Conservation (phyloP, 2,888 invertebrate genomes). For the Lasioglossum pauxillum region DNA sequence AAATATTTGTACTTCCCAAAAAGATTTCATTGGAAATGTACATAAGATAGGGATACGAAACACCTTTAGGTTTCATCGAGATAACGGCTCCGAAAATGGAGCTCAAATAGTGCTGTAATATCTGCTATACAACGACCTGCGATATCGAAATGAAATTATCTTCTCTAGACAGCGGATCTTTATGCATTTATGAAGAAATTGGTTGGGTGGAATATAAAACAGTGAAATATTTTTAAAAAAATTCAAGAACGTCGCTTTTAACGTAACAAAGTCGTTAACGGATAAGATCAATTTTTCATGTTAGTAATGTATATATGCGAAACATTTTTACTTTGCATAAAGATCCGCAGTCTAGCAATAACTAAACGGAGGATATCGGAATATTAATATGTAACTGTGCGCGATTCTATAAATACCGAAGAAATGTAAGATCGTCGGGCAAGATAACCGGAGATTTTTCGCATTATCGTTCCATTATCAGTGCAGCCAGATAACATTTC, state of each 20-base stretch:
- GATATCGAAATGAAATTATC: neutral
- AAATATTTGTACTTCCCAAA: neutral
- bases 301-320: too few species aligned
- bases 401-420: neutral
- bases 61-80: neutral
- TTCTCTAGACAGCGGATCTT: neutral
- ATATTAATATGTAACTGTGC: neutral
- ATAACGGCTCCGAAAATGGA: neutral
- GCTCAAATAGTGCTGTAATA: neutral
- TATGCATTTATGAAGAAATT: neutral
- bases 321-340: too few species aligned
- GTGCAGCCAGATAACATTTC: conserved; percentile 52
- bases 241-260: too few species aligned
- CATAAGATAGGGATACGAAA: neutral
- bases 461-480: conserved; percentile 54
- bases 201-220: too few species aligned
- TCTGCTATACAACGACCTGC: neutral
- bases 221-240: too few species aligned
- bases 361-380: neutral
- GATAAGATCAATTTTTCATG: too few species aligned
- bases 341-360: too few species aligned
- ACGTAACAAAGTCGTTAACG: too few species aligned
- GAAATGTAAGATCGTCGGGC: neutral
- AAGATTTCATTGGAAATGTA: neutral
- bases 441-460: conserved; percentile 23